Base-by-base conservation (phyloP, 1,140 invertebrate species). In the Globodera rostochiensis region DNA sequence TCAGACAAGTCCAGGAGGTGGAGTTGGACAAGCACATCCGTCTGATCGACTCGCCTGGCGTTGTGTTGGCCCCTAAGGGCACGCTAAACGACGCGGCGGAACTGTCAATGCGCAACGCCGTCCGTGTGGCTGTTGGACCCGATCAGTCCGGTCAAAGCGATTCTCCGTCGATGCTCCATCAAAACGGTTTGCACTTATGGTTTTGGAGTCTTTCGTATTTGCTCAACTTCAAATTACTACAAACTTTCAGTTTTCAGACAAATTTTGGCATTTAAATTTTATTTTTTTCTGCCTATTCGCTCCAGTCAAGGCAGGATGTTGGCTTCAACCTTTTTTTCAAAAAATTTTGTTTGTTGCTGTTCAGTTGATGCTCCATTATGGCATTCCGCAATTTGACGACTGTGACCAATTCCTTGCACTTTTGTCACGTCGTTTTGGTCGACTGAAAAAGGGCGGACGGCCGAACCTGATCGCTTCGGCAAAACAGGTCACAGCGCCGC, bases 11-110 rank as follows among this genome's bases (percentile, higher is more conserved):
- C 93, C 96, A 98, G 92, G 93, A 94, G 85, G 94, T 98, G 8
- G 94, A 96, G 84, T 90, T 99, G 73, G 96, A 98, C 90, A 96
- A 96, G 15, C 95, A 98, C 91, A 95, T 99, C 73, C 95, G 95
- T 89, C 91, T 99, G 19, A 92, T 99, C 46, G 97, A 99, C 91
- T 96, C 95, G 84, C 97, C 97, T 9, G 98, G 98, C 70, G 94
- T 99, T 86, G 95, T 98, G 49, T 95, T 98, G 91, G 93, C 95
- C 45, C 92, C 92, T 76, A 89, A 91, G n/a, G 70, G 70, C 6
- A 25, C 21, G 49, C 67, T 25, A n/a, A 84, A 90, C 25, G 94
- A 95, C 86, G 92, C 93, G 0, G 92, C 93, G 4, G 87, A 91
- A 66, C 92, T 94, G 8, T 95, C 95, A 11, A 91, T 98, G 0